Evolutionary conservation across 2,888 invertebrate species (phyloP).

Genomic region (Thecophora atra): DNA sequence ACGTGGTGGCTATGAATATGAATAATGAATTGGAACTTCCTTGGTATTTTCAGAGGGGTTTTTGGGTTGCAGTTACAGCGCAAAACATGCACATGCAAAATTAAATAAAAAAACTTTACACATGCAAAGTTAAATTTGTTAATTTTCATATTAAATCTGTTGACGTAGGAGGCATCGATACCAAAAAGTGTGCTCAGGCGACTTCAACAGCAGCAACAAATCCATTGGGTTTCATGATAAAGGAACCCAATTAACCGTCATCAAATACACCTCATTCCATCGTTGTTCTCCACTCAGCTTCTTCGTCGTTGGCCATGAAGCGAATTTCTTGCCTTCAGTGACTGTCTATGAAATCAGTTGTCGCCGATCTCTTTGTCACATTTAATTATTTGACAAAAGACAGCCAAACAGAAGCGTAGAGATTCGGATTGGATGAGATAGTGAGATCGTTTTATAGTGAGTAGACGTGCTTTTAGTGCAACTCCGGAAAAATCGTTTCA

Average conservation of each 20-base stretch:
- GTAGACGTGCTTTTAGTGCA: too few relatives aligned
- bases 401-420: background rate
- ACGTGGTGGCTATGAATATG: background rate
- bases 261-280: background rate
- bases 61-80: background rate
- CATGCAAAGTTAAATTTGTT: constrained; percentile 44
- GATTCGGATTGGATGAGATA: too few relatives aligned
- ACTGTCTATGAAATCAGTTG: background rate
- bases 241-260: background rate
- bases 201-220: background rate
- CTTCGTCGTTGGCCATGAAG: too few relatives aligned
- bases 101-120: too few relatives aligned
- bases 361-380: constrained; percentile 16
- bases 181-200: background rate
- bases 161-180: constrained; percentile 46
- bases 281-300: too few relatives aligned
- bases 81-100: too few relatives aligned
- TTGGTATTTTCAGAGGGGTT: background rate
- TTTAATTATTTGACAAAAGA: constrained; percentile 20
- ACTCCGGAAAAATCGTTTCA: too few relatives aligned
- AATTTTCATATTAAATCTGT: constrained; percentile 59
- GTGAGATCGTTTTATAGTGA: too few relatives aligned
- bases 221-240: background rate
- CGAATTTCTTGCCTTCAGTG: too few relatives aligned
- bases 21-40: background rate